Conservation (phyloP, 30 jellyfish, hydroid and myxozoan genomes). For the Cassiopea xamachana region DNA sequence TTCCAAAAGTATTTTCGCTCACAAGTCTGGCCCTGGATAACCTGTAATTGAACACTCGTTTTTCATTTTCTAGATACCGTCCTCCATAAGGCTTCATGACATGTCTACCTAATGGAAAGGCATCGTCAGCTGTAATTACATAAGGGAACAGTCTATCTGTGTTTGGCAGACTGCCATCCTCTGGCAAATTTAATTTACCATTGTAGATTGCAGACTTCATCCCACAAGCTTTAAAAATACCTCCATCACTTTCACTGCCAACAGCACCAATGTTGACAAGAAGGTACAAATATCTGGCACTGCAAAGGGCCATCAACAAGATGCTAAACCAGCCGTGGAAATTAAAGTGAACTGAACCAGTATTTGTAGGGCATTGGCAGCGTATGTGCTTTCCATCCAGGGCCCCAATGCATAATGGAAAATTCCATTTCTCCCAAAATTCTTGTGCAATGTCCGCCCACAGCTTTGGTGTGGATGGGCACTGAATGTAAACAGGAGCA, state of each 20-base stretch:
- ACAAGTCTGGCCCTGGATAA: slow-evolving; percentile 68
- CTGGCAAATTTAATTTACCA: slow-evolving; percentile 39
- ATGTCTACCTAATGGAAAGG: slow-evolving; percentile 56
- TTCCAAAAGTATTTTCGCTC: slow-evolving; percentile 74
- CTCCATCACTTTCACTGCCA: slow-evolving; percentile 65
- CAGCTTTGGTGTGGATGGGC: slow-evolving; percentile 57
- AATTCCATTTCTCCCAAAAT: slow-evolving; percentile 51
- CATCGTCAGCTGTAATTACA: slow-evolving; percentile 68
- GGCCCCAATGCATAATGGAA: slow-evolving; percentile 62
- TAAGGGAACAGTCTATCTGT: slow-evolving; percentile 54
- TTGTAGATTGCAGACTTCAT: slow-evolving; percentile 55
- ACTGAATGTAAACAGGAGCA: slow-evolving; percentile 37
- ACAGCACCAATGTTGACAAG: slow-evolving; percentile 52
- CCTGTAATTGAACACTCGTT: slow-evolving; percentile 59
- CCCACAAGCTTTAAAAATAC: slow-evolving; percentile 31
- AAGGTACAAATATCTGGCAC: slow-evolving; percentile 38
- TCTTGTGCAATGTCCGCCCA: slow-evolving; percentile 64
- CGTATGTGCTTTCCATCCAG: not conserved
- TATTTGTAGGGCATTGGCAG: not conserved
- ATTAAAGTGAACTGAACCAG: slow-evolving; percentile 15
- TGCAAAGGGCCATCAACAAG: slow-evolving; percentile 51
- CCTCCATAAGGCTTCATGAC: slow-evolving; percentile 75
- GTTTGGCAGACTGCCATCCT: slow-evolving; percentile 21
- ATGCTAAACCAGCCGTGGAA: slow-evolving; percentile 54
- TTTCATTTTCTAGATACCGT: slow-evolving; percentile 31